A percentile compares a stretch with the other conserved stretches of the same genome.
Evolutionary conservation across 1,140 invertebrate genomes (phyloP).

Genomic region (Hylaeus volcanicus): DNA sequence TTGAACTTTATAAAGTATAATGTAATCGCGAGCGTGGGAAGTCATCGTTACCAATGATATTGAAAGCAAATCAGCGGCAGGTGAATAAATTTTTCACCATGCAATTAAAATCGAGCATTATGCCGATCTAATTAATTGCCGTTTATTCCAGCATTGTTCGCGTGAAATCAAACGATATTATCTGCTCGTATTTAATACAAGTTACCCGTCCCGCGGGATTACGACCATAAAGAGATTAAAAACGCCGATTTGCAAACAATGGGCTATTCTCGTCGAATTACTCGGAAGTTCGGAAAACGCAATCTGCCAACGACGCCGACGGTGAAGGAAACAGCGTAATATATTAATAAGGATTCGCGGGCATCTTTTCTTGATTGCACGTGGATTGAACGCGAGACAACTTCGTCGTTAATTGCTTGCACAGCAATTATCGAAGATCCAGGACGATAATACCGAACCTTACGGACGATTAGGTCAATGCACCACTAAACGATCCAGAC

Average conservation of each 20-base stretch:
- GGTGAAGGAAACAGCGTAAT: neutral
- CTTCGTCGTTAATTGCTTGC: constrained; percentile 37
- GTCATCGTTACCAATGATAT: constrained; percentile 20
- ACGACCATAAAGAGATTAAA: constrained; percentile 13
- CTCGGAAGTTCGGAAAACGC: neutral
- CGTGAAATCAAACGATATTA: neutral
- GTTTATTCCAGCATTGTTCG: constrained; percentile 29
- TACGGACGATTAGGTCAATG: constrained; percentile 48
- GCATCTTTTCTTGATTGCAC: neutral
- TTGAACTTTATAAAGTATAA: constrained; percentile 12
- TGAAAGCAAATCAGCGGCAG: constrained; percentile 31
- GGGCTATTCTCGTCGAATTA: neutral
- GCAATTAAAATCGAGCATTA: constrained; percentile 30
- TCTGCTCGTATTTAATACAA: constrained; percentile 23
- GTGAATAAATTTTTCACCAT: constrained; percentile 1
- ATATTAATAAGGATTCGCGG: neutral
- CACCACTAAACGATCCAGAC: constrained; percentile 36
- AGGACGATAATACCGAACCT: constrained; percentile 21
- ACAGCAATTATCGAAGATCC: constrained; percentile 51
- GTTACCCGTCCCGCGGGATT: neutral
- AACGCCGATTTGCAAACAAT: constrained; percentile 23
- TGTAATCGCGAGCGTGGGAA: constrained; percentile 35
- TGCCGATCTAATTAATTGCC: constrained; percentile 23
- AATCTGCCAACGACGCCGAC: no score
- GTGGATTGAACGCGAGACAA: neutral